phyloP scores from a whole-genome alignment of 2,113 vertebrate species.

The Orientallactaga bullata region DNA sequence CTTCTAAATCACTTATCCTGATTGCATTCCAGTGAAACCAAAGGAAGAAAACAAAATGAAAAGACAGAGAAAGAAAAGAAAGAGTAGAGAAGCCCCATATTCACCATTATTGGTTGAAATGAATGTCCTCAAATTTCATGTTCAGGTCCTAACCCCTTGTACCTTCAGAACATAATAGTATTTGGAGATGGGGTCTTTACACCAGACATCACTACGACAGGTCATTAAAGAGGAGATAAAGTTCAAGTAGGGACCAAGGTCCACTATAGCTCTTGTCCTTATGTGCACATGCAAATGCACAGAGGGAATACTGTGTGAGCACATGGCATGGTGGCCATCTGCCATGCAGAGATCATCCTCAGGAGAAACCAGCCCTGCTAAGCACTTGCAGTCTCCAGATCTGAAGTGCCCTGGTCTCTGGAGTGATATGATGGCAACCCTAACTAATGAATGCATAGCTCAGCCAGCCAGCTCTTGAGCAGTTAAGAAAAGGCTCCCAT shows the following conservation, averaged over 20 bases:
- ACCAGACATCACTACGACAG: no score
- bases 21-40: not conserved
- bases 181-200: no score
- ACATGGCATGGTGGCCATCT: not conserved
- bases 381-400: not conserved
- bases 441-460: not conserved
- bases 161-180: not conserved
- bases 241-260: not conserved
- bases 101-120: not conserved
- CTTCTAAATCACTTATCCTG: slow-evolving; percentile 1
- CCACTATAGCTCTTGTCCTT: not conserved
- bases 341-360: not conserved
- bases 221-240: no score
- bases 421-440: not conserved
- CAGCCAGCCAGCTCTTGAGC: not conserved
- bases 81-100: not conserved
- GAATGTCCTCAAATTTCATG: not conserved
- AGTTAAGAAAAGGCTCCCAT: not conserved
- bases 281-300: not conserved
- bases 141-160: not conserved
- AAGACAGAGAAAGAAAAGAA: not conserved
- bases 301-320: not conserved
- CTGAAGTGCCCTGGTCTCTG: not conserved
- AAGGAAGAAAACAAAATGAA: slow-evolving; percentile 38
- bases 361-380: not conserved